These are phyloP conservation scores for Heliconius eleuchia DNA, from an alignment of 1,140 invertebrate species.

Conservation along the genomic window DNA sequence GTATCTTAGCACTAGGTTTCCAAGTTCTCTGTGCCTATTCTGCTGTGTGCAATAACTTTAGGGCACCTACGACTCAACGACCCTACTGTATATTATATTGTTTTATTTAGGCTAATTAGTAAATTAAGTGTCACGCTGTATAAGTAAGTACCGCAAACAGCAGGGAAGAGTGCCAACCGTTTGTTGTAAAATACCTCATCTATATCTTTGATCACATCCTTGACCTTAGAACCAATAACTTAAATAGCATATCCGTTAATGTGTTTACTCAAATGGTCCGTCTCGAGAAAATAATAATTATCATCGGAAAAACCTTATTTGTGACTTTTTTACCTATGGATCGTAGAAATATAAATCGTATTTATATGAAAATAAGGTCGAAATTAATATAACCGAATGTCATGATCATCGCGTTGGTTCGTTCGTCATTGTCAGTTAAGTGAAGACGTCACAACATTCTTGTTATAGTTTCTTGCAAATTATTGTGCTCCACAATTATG, in stretches of 20 bases:
- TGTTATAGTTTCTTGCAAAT: background rate
- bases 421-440: background rate
- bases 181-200: background rate
- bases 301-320: conserved; percentile 2
- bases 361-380: background rate
- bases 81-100: too few relatives aligned
- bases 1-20: too few relatives aligned
- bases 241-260: background rate
- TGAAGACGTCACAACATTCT: background rate
- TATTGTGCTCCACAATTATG: background rate
- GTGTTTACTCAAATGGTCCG: background rate
- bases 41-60: too few relatives aligned
- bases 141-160: too few relatives aligned
- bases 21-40: too few relatives aligned
- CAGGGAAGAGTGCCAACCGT: background rate
- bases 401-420: background rate
- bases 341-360: background rate
- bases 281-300: background rate
- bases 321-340: background rate
- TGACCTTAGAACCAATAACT: background rate
- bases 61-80: too few relatives aligned
- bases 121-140: too few relatives aligned
- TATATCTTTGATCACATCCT: background rate
- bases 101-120: too few relatives aligned
- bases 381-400: background rate